Evolutionary conservation across 2,797 vertebrate genomes (phyloP), one percentile per base, ranked within the genome.

Genomic region (Spinus pinus): DNA sequence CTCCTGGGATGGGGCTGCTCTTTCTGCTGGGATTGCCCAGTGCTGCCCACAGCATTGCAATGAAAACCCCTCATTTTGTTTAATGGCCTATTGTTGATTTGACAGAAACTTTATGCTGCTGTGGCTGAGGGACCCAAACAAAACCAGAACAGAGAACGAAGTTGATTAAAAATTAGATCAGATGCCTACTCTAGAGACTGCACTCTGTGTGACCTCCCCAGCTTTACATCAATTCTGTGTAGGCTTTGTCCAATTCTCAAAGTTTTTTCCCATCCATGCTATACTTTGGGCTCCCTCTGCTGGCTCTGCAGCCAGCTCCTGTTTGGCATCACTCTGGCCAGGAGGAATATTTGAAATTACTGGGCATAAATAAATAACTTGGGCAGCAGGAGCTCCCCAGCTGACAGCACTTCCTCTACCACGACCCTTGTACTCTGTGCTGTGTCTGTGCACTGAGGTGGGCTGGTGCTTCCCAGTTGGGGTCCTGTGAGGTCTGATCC

Each of bases 231-330:
- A 58, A 71, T 70, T 70, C 41, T 42, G 3, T 65, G 65, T 27
- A 74, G 94, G 39, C 93, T 96, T 97, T 94, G 81, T 96, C 75
- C 88, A 39, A 70, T 70, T 91, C 84, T 56, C 54, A 41, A 54
- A 49, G 61, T 42, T 77, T 79, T 85, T 85, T 51, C 3, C 11
- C 18, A 58, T 73, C 51, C 95, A 20, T 14, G 22, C 71, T 81
- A 69, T 91, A 74, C 87, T 95, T 58, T 1, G 74, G 66, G 91
- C 95, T 97, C 97, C 97, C 97, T 95, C 97, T 98, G 91, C 93
- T 25, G 98, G 96, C 88, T 95, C 86, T 27, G 65, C 22, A 22
- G 9, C 51, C 0, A 0, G 2, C 41, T 77, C 35, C 7, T 84
- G 8, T 30, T 73, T 33, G 3, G 46, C 16, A 3, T 69, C 0